phyloP scores from a whole-genome alignment of 2,888 invertebrate species.

The Drosophila longiperda region DNA sequence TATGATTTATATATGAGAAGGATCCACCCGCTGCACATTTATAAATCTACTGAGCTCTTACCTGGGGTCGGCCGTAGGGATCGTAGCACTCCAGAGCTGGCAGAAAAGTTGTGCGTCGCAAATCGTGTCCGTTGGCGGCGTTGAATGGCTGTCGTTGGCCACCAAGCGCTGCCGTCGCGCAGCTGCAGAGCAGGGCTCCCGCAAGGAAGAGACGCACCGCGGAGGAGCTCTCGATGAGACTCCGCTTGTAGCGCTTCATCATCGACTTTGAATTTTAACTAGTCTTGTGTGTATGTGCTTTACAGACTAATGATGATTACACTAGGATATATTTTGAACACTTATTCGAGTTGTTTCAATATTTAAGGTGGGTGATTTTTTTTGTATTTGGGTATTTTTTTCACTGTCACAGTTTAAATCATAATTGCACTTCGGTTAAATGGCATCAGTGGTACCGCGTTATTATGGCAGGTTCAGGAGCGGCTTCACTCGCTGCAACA shows the following conservation, averaged over 20 bases:
- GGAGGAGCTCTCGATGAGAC: conserved; percentile 68
- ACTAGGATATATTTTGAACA: conserved; percentile 23
- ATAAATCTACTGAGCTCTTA: conserved; percentile 67
- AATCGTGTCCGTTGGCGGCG: conserved; percentile 70
- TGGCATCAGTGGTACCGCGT: conserved; percentile 25
- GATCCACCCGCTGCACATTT: neutral
- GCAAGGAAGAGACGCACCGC: conserved; percentile 60
- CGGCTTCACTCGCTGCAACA: conserved; percentile 69
- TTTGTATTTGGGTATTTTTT: conserved; percentile 19
- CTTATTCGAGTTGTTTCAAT: conserved; percentile 26
- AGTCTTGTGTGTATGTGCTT: conserved; percentile 9
- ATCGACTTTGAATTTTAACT: conserved; percentile 29
- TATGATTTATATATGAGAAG: conserved; percentile 23
- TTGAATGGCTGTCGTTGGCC: conserved; percentile 65
- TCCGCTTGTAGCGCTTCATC: conserved; percentile 83
- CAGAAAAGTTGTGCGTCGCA: conserved; percentile 81
- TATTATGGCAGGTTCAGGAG: conserved; percentile 51
- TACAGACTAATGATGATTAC: conserved; percentile 28
- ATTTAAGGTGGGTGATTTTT: conserved; percentile 26
- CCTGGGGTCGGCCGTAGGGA: conserved; percentile 86
- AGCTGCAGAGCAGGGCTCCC: conserved; percentile 60
- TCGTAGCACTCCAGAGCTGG: conserved; percentile 86
- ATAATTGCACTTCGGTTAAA: conserved; percentile 57
- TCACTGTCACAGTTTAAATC: conserved; percentile 55
- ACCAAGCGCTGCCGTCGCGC: conserved; percentile 37